Base-by-base conservation (phyloP, 2,797 vertebrate species). In the Hybognathus amarus region DNA sequence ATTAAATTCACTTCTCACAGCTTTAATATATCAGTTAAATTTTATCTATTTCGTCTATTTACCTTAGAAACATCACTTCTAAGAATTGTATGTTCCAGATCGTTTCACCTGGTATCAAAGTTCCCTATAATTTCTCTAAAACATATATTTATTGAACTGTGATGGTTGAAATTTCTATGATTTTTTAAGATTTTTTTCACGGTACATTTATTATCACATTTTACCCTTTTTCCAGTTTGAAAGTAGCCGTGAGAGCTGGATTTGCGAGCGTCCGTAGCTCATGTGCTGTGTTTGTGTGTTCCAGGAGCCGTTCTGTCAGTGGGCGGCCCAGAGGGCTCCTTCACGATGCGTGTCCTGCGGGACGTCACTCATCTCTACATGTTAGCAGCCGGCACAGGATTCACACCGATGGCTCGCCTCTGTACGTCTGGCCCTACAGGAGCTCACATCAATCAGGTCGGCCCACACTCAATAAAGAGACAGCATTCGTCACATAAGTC, bases 321-420 rank as follows among this genome's bases (percentile, higher is more conserved):
- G 38, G 97, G 97, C 83, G 94, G 89, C 92, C 96, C 97, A 30
- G 96, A 96, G 83, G 98, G 98, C 27, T 89, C 87, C 86, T 99
- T 99, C 89, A 94, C 92, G 88, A 91, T 92, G 77, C 93, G 92
- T 0, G 93, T 92, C 71, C 89, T 97, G 73, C 92, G 94, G 82
- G 92, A 93, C 84, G 89, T 95, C 90, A 96, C 97, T 90, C 91
- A 97, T 86, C 94, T 99, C 50, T 94, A 96, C 94, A 91, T 99
- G 59, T 77, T 99, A 88, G 97, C 97, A 82, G 98, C 97, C 40
- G 98, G 98, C 76, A 99, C 98, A 22, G 98, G 98, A 77, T 95
- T 99, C 90, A 99, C 98, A 5, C 97, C 98, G 45, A 98, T 99
- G 97, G 93, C 96, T 89, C 96, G 96, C 20, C 90, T 99, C 56